phyloP scores from a whole-genome alignment of 2,888 invertebrate species.

The Platypus cylindrus region DNA sequence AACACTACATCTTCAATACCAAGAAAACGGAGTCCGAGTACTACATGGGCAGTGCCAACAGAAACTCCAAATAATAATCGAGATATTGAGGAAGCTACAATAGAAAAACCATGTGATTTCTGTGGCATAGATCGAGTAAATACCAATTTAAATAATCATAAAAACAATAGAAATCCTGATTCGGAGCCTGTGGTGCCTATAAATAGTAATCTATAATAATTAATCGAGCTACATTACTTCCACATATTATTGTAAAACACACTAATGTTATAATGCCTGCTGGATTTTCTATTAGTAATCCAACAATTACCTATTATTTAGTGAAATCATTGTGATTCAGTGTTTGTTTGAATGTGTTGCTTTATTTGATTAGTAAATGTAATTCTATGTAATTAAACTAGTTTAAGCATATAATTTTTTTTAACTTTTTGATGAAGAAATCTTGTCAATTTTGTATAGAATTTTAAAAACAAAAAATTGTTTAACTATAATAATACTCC shows the following conservation, averaged over 20 bases:
- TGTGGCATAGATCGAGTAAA: slow-evolving; percentile 11
- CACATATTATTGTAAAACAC: slow-evolving; percentile 6
- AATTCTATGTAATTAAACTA: too few species aligned
- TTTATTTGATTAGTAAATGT: too few species aligned
- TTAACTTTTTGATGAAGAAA: too few species aligned
- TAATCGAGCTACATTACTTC: slow-evolving; percentile 1
- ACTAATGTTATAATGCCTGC: slow-evolving; percentile 1
- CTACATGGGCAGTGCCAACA: too few species aligned
- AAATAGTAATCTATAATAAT: slow-evolving; percentile 4
- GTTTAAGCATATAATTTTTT: too few species aligned
- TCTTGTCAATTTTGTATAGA: too few species aligned
- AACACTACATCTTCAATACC: too few species aligned
- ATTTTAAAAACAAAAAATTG: too few species aligned
- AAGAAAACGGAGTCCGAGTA: too few species aligned
- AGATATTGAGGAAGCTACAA: slow-evolving; percentile 10
- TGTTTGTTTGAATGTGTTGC: too few species aligned
- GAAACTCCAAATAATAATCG: background rate
- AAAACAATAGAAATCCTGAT: slow-evolving; percentile 6
- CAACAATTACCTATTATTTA: slow-evolving; percentile 6
- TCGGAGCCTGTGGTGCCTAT: slow-evolving; percentile 12
- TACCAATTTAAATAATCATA: slow-evolving; percentile 7
- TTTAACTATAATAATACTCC: too few species aligned
- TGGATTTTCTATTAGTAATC: slow-evolving; percentile 5
- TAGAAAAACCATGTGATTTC: slow-evolving; percentile 9
- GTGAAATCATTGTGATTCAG: too few species aligned